Conservation (phyloP, 2,113 vertebrate genomes). For the Gymnarchus niloticus region DNA sequence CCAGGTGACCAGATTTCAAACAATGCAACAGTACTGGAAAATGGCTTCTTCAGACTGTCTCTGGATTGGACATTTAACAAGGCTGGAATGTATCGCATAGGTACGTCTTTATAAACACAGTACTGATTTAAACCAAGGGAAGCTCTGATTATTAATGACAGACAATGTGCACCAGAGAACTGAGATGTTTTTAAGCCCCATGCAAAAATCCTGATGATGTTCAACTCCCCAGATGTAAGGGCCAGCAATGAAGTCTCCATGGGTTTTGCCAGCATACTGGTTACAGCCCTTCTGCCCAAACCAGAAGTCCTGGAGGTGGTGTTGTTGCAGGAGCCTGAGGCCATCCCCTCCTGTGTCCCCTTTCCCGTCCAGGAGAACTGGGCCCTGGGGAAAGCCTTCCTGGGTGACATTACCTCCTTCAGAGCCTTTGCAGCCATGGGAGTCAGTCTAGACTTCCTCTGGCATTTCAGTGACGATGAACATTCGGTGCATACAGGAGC, state of each 20-base stretch:
- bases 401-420: constrained; percentile 25
- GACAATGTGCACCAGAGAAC: neutral
- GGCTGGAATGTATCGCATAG: constrained; percentile 37
- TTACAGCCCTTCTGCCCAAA: constrained; percentile 25
- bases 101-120: constrained; percentile 29
- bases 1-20: constrained; percentile 42
- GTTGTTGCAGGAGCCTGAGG: constrained; percentile 22
- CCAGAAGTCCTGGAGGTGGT: constrained; percentile 30
- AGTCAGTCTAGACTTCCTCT: constrained; percentile 23
- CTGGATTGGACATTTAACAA: constrained; percentile 24
- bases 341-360: constrained; percentile 30
- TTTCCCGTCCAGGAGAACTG: constrained; percentile 19
- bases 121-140: neutral
- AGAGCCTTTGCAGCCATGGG: constrained; percentile 27
- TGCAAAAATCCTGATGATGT: neutral
- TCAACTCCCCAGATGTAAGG: constrained; percentile 27
- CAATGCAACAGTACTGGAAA: constrained; percentile 35
- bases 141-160: neutral
- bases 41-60: constrained; percentile 34
- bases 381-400: constrained; percentile 28
- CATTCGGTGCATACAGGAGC: neutral
- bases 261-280: constrained; percentile 15
- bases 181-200: neutral
- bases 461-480: constrained; percentile 30
- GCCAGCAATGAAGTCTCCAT: constrained; percentile 26